A percentile compares a stretch with the other conserved stretches of the same genome.
Evolutionary conservation across 1,140 invertebrate genomes (phyloP).

Genomic region (Plectrocnemia conspersa): DNA sequence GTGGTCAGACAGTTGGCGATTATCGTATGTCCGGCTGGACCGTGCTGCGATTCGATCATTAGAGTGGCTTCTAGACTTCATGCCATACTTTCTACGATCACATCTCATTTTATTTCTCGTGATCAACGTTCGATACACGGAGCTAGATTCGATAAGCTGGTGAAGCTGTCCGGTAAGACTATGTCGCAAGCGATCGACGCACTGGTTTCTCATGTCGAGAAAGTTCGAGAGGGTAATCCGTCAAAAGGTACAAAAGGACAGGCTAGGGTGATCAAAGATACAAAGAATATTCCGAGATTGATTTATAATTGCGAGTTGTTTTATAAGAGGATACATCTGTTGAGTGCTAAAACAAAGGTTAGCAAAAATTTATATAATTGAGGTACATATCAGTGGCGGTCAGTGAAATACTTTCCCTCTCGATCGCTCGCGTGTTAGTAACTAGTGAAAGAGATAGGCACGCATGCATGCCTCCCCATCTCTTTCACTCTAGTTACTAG

Average conservation of each 20-base stretch:
- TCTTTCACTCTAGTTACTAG: no score
- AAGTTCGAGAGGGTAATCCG: conserved; percentile 39
- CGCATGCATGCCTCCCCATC: no score
- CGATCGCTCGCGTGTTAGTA: no score
- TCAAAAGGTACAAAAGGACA: conserved; percentile 21
- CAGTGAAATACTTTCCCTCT: no score
- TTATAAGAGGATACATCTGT: conserved; percentile 48
- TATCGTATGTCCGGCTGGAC: conserved; percentile 16
- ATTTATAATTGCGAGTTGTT: conserved; percentile 55
- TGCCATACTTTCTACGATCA: conserved; percentile 8
- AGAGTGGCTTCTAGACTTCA: conserved; percentile 21
- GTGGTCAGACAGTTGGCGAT: neutral
- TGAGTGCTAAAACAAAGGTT: conserved; percentile 51
- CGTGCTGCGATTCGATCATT: conserved; percentile 18
- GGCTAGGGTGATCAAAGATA: conserved; percentile 53
- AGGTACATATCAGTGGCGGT: no score
- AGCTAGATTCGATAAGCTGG: conserved; percentile 50
- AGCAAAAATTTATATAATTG: no score
- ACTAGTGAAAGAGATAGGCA: no score
- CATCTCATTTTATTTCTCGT: conserved; percentile 14
- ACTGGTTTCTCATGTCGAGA: conserved; percentile 49
- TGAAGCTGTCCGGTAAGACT: conserved; percentile 50
- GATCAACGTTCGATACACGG: conserved; percentile 3
- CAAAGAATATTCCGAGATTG: conserved; percentile 51
- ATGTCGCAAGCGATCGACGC: conserved; percentile 49